A percentile compares a stretch with the other conserved stretches of the same genome.
phyloP scores from a whole-genome alignment of 2,113 vertebrate species.

The Gymnarchus niloticus region DNA sequence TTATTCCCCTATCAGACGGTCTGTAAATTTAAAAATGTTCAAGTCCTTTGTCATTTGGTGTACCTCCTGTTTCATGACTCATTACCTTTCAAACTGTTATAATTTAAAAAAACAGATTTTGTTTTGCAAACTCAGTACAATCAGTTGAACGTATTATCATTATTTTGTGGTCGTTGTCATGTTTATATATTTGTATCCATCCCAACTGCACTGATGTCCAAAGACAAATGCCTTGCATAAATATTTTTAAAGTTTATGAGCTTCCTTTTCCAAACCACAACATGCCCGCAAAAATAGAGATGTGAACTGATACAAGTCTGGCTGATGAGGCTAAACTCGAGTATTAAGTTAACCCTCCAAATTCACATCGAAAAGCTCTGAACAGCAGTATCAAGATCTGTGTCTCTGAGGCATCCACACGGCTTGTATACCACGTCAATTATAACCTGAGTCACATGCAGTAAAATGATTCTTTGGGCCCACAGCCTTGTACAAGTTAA shows the following conservation, averaged over 20 bases:
- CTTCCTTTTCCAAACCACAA: neutral
- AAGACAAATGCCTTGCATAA: neutral
- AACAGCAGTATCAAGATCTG: neutral
- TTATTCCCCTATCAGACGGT: neutral
- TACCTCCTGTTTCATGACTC: neutral
- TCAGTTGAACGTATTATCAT: no score
- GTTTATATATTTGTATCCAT: neutral
- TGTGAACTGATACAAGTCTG: neutral
- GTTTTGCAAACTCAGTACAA: no score
- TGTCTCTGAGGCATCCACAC: neutral
- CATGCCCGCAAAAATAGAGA: neutral
- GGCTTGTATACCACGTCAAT: no score
- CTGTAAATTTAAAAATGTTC: neutral
- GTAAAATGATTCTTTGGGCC: no score
- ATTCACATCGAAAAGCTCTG: neutral
- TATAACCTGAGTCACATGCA: no score
- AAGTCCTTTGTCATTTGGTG: neutral
- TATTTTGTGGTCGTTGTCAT: no score
- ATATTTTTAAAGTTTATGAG: neutral
- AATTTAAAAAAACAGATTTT: no score
- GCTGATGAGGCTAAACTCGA: neutral
- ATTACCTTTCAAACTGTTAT: neutral
- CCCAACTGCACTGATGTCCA: neutral
- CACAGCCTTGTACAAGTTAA: no score
- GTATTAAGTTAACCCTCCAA: neutral